A percentile compares a stretch with the other conserved stretches of the same genome.
phyloP scores from a whole-genome alignment of 2,797 vertebrate genomes.

The Danio choprae region DNA sequence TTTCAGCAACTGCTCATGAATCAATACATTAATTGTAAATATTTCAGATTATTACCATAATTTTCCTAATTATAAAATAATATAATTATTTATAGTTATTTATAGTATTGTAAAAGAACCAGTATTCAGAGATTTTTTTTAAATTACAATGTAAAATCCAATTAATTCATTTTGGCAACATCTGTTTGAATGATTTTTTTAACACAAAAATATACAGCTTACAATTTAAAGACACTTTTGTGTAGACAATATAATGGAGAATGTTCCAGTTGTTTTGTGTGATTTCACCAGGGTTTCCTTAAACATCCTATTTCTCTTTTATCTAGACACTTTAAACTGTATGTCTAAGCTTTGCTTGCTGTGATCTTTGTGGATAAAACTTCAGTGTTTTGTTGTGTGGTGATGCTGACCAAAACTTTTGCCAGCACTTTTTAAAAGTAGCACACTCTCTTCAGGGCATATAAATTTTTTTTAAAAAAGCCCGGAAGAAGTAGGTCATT shows the following conservation, averaged over 20 bases:
- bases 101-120: too few relatives aligned
- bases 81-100: too few relatives aligned
- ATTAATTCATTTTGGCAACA: not conserved
- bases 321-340: too few relatives aligned
- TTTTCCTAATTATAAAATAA: not conserved
- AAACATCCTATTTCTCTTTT: not conserved
- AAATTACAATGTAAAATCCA: not conserved
- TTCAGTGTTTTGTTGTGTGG: not conserved
- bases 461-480: constrained; percentile 44
- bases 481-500: constrained; percentile 53
- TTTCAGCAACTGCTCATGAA: too few relatives aligned
- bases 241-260: not conserved
- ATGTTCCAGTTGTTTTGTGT: not conserved
- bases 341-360: not conserved
- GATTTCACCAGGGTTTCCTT: not conserved
- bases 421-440: constrained; percentile 30
- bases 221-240: not conserved
- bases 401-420: constrained; percentile 38
- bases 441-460: constrained; percentile 46
- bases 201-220: not conserved
- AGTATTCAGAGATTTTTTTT: too few relatives aligned
- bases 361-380: not conserved
- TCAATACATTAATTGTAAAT: not conserved
- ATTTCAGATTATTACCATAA: not conserved
- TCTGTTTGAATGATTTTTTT: not conserved